phyloP scores from a whole-genome alignment of 1,140 invertebrate species.

The Drosophila bocqueti region DNA sequence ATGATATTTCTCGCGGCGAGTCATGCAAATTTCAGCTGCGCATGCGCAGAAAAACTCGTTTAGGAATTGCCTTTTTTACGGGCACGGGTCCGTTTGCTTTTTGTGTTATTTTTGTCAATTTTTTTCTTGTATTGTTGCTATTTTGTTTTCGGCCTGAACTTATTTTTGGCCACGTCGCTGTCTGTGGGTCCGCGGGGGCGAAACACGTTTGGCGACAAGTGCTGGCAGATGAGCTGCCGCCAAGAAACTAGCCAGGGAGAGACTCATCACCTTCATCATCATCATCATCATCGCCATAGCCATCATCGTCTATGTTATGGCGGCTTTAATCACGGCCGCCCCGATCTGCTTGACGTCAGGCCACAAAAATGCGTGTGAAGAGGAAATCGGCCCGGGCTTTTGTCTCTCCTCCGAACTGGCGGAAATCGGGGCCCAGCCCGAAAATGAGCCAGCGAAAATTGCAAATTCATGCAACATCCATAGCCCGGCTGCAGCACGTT shows the following conservation, averaged over 20 bases:
- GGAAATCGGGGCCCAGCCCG: constrained; percentile 53
- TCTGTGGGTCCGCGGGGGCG: constrained; percentile 43
- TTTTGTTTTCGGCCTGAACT: constrained; percentile 21
- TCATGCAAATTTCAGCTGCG: constrained; percentile 51
- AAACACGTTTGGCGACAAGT: constrained; percentile 72
- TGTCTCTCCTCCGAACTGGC: constrained; percentile 33
- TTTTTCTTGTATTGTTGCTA: background rate
- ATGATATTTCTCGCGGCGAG: constrained; percentile 20
- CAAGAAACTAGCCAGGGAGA: constrained; percentile 28
- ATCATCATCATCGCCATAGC: background rate
- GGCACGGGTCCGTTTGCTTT: background rate
- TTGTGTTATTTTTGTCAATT: constrained; percentile 29
- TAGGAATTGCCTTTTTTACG: constrained; percentile 23
- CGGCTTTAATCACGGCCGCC: constrained; percentile 4
- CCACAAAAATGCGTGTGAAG: constrained; percentile 50
- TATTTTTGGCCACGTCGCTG: constrained; percentile 47
- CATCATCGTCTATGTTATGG: background rate
- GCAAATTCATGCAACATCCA: constrained; percentile 36
- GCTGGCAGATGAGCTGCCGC: constrained; percentile 32
- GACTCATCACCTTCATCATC: constrained; percentile 19
- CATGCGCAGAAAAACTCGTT: constrained; percentile 53
- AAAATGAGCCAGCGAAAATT: constrained; percentile 15
- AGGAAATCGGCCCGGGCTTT: constrained; percentile 28
- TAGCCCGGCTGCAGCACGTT: background rate
- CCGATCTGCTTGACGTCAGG: constrained; percentile 51